These are phyloP conservation scores for Picus viridis DNA, from an alignment of 2,797 vertebrate species.

Conservation along the genomic window DNA sequence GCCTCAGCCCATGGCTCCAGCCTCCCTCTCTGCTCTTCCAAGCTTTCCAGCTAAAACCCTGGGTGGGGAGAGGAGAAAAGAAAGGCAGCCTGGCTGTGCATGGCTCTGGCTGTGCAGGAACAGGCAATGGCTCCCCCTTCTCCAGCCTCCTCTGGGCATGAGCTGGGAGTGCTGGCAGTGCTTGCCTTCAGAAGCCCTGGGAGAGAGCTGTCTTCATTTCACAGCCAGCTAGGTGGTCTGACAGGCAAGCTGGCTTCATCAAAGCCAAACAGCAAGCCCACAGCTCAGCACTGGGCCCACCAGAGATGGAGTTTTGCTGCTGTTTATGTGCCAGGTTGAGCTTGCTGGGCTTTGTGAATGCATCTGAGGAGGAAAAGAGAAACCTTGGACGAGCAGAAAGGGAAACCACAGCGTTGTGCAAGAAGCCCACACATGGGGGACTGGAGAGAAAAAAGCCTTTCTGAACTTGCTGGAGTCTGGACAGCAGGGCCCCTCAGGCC, in stretches of 20 bases:
- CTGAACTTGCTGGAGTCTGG: not conserved
- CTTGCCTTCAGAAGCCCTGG: not conserved
- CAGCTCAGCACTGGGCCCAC: not conserved
- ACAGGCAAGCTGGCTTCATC: not conserved
- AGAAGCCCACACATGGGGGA: fast-evolving
- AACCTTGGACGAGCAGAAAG: not conserved
- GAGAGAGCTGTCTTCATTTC: not conserved
- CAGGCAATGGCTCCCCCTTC: not conserved
- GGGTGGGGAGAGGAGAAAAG: not conserved
- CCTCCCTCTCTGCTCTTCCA: no score
- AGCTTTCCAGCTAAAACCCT: not conserved
- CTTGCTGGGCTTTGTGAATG: not conserved
- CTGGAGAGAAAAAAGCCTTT: not conserved
- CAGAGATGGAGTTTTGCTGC: not conserved
- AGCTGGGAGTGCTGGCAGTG: not conserved
- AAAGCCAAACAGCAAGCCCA: not conserved
- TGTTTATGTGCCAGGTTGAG: not conserved
- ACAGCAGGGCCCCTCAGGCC: not conserved
- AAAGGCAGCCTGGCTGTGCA: not conserved
- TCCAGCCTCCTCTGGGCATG: not conserved
- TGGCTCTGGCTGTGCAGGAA: not conserved
- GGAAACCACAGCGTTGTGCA: not conserved
- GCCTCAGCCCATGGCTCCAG: no score
- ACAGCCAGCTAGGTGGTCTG: not conserved
- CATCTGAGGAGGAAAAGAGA: not conserved